phyloP scores from a whole-genome alignment of 2,797 vertebrate species.

The Pangasius larnaudii region DNA sequence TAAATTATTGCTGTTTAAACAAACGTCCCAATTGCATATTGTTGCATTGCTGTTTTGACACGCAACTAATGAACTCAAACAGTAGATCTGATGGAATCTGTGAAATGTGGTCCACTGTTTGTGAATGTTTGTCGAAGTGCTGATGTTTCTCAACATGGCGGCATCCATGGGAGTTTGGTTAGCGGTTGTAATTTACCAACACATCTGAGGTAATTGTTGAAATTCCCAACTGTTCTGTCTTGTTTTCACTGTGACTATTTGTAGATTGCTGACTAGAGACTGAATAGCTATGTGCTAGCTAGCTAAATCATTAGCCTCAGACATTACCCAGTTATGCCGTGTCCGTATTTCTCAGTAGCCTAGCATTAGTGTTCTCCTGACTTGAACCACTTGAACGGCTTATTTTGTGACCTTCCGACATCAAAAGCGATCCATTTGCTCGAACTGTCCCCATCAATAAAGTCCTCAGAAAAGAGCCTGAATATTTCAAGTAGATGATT shows the following conservation, averaged over 20 bases:
- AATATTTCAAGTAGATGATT: neutral
- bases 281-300: neutral
- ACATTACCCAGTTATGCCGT: neutral
- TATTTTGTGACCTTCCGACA: neutral
- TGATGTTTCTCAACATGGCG: neutral
- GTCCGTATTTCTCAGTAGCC: neutral
- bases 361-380: neutral
- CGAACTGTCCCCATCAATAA: neutral
- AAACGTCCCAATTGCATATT: conserved; percentile 51
- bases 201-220: conserved; percentile 11
- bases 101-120: neutral
- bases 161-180: neutral
- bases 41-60: neutral
- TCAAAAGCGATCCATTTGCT: neutral
- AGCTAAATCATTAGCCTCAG: neutral
- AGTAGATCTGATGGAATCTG: neutral
- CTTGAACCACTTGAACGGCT: neutral
- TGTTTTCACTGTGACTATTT: neutral
- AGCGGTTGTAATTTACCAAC: neutral
- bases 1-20: conserved; percentile 54
- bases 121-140: neutral
- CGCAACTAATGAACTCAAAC: neutral
- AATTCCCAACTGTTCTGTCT: neutral
- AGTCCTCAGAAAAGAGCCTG: neutral
- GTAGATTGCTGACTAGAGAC: neutral